Evolutionary conservation across 2,113 vertebrate genomes (phyloP), one percentile per base, ranked within the genome.

Genomic region (Panthera leo): DNA sequence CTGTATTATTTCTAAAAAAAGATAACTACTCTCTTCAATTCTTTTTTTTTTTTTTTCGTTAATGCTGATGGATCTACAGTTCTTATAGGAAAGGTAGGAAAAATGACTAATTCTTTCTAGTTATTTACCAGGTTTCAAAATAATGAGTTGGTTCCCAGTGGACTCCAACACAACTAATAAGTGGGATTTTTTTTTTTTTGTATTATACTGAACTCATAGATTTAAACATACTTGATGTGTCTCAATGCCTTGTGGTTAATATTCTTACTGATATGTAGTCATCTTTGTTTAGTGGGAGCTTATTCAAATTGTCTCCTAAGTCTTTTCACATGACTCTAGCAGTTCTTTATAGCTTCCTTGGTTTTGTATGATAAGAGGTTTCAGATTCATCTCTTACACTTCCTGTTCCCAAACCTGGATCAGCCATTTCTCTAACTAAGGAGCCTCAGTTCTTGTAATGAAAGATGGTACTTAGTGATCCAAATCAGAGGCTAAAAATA

Each of bases 71-170:
- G 75, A 45, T 5, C 15, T 48, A 25, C 21, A 61, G 39, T n/a
- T 93, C 12, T 95, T 70, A 83, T 8, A 75, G 36, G 19, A 86
- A 95, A 86, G 80, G 27, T 6, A 51, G 75, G 2, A 42, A 58
- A 95, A 51, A 63, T 25, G 5, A 16, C 55, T n/a, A 14, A 67
- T 68, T 91, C 53, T 82, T 27, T 45, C 45, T 55, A 9, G n/a
- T 80, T 80, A 82, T 82, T 89, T 93, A 71, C 14, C 39, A 71
- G 51, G 73, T 95, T 80, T 85, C 45, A 85, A 93, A 80, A 79
- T 48, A 48, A 71, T 85, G 63, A 94, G 34, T 58, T 94, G 39
- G 8, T 90, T 42, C 45, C 68, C 12, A 53, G 55, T 5, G 82
- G 75, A 68, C 13, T 82, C 39, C 58, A n/a, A 68, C 45, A 13